phyloP scores from a whole-genome alignment of 2,113 vertebrate species.

The Halcyon malimbica region DNA sequence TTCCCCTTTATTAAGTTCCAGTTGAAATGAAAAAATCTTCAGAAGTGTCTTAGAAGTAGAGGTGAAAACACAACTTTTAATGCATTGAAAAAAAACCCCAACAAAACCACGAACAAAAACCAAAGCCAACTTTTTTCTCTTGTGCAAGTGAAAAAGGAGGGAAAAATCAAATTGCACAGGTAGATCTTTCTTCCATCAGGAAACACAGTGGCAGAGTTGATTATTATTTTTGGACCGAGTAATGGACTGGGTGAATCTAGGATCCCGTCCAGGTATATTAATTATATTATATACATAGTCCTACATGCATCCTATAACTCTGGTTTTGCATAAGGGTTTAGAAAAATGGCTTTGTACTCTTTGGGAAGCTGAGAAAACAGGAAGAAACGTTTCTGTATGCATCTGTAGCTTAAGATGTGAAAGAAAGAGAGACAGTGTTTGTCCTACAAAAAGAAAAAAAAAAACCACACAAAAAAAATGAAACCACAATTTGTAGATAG shows the following conservation, averaged over 20 bases:
- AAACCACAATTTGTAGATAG: background rate
- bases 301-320: background rate
- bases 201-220: background rate
- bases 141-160: background rate
- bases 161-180: background rate
- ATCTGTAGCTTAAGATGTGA: rapidly evolving
- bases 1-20: background rate
- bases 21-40: background rate
- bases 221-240: background rate
- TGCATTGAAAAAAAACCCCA: background rate
- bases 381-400: background rate
- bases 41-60: background rate
- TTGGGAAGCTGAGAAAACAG: background rate
- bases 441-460: no score
- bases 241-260: rapidly evolving
- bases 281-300: background rate
- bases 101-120: no score
- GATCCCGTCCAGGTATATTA: background rate
- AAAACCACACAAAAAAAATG: rapidly evolving
- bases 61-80: background rate
- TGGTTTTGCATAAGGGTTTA: background rate
- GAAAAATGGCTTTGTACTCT: background rate
- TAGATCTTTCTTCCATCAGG: background rate
- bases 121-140: background rate
- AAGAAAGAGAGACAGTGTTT: background rate